Conservation (phyloP, 2,797 vertebrate genomes). For the Zalophus californianus region DNA sequence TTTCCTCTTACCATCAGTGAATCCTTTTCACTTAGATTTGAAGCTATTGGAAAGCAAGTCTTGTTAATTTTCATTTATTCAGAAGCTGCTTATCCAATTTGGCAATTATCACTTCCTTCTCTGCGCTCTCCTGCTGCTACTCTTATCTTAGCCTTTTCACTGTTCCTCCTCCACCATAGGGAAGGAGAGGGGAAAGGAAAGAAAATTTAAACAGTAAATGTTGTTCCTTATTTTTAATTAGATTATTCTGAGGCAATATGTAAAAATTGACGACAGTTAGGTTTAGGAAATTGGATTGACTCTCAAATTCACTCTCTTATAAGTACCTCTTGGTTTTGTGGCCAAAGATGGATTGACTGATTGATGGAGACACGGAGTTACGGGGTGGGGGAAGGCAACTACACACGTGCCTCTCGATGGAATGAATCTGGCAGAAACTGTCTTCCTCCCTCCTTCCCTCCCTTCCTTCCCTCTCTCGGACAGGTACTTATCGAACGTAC, state of each 20-base stretch:
- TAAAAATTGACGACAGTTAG: background rate
- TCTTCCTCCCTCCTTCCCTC: background rate
- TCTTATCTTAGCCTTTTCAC: conserved; percentile 67
- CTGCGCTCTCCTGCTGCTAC: conserved; percentile 60
- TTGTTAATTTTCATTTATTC: conserved; percentile 75
- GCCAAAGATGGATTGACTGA: background rate
- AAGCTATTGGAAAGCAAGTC: conserved; percentile 67
- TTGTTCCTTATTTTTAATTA: conserved; percentile 60
- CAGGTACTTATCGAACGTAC: background rate
- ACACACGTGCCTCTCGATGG: background rate
- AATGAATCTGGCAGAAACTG: background rate
- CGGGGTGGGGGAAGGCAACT: no score
- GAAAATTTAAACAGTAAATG: conserved; percentile 13
- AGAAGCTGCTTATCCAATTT: conserved; percentile 69
- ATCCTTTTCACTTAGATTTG: conserved; percentile 58
- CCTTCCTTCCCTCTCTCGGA: background rate
- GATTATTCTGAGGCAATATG: background rate
- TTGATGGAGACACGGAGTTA: background rate
- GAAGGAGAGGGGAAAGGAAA: background rate
- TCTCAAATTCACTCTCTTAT: background rate
- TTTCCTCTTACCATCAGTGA: conserved; percentile 15
- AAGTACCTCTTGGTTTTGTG: background rate
- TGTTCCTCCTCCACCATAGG: background rate
- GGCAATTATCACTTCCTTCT: conserved; percentile 71
- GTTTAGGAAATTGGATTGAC: conserved; percentile 30